phyloP scores from a whole-genome alignment of 1,140 invertebrate species.

The Panonychus citri region DNA sequence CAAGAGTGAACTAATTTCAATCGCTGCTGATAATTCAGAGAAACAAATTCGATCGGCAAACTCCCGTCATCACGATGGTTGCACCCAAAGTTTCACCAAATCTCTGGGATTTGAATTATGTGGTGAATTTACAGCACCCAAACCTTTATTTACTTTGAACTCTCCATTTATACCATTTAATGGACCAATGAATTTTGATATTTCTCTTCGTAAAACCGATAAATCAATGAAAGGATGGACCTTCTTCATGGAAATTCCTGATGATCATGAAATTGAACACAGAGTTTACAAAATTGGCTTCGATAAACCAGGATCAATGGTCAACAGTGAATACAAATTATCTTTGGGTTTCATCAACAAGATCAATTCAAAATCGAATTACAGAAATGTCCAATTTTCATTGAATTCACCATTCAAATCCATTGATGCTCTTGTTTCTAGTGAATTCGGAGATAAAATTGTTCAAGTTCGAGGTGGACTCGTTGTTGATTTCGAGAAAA shows the following conservation, averaged over 20 bases:
- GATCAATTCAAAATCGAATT: slow-evolving; percentile 1
- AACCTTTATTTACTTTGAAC: background rate
- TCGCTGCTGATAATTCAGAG: background rate
- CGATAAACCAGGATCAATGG: background rate
- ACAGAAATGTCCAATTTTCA: background rate
- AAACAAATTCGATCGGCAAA: background rate
- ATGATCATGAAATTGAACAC: background rate
- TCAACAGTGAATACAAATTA: too few species aligned
- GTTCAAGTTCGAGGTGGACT: background rate
- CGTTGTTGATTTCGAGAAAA: background rate
- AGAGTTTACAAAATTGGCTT: too few species aligned
- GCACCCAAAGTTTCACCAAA: background rate
- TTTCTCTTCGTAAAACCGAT: slow-evolving; percentile 3
- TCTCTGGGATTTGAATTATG: background rate
- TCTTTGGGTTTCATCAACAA: background rate
- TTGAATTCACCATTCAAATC: slow-evolving; percentile 3
- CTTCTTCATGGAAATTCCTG: background rate
- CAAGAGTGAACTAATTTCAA: too few species aligned
- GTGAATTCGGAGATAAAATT: background rate
- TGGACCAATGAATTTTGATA: background rate
- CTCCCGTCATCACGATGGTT: background rate
- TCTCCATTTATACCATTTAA: background rate
- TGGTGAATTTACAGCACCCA: background rate
- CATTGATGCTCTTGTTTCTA: background rate
- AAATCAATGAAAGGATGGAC: background rate